Base-by-base conservation (phyloP, 2,113 vertebrate genomes). In the Silurus meridionalis region DNA sequence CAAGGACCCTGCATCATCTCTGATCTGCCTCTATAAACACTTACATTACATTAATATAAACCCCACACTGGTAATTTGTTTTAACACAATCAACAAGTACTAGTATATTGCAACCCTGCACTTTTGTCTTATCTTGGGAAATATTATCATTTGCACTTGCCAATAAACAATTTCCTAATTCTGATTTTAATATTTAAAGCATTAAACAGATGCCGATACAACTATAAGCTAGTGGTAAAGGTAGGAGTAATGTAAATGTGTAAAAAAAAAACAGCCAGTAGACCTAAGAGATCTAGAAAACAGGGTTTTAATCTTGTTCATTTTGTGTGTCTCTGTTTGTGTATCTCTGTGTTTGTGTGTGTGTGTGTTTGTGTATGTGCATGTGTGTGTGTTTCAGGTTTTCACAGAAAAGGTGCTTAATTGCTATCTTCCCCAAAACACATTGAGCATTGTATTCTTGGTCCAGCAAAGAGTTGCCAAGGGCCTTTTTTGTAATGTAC, bases 401-500 rank as follows among this genome's bases (percentile, higher is more conserved):
- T 85, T 83, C 74, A 84, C 82, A 25, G 75, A 81, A 82, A 75
- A 77, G 82, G 86, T 89, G 86, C 86, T 82, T 89, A 89, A 89
- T 89, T 89, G 83, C 89, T 88, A 89, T 89, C 89, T 88, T 28
- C 69, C 83, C 48, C 66, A 64, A 86, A 89, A 88, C 89, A 89
- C 89, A 88, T 88, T 86, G 89, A 86, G 82, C 84, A 78, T 82
- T 89, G 83, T 86, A 82, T 86, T 82, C 89, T 63, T 88, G 84
- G 77, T 86, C 86, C 87, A 82, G 82, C 60, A 48, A 84, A 80
- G 60, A 50, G 17, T 83, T 67, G 75, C 89, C 84, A 86, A 53
- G 64, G 77, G 60, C 61, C 57, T 89, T 82, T 89, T 85, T 82
- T 89, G 86, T 78, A 86, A 55, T 71, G 84, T 61, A 80, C 80